Percentiles rank a stretch among this genome's conserved stretches.
Conservation (phyloP, 2,113 vertebrate genomes). For the Anhinga anhinga region DNA sequence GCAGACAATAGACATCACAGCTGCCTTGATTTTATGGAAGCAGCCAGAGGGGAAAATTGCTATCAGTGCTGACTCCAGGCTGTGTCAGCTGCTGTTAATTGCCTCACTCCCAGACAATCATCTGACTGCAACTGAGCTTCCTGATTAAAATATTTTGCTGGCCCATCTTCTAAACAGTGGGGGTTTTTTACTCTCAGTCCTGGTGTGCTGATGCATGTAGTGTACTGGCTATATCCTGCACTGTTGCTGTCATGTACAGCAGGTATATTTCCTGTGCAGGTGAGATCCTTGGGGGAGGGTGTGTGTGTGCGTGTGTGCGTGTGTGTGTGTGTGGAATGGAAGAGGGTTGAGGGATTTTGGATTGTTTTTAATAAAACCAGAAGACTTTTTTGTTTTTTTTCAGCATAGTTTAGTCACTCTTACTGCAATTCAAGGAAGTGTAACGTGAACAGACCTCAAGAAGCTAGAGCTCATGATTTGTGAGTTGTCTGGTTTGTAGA, state of each 20-base stretch:
- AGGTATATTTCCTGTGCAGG: neutral
- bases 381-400: neutral
- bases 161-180: neutral
- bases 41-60: neutral
- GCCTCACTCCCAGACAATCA: neutral
- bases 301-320: too few species aligned
- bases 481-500: neutral
- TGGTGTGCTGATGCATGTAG: neutral
- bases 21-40: neutral
- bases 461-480: neutral
- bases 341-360: neutral
- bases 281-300: fast-evolving
- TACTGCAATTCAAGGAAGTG: neutral
- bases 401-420: neutral
- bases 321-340: neutral
- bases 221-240: neutral
- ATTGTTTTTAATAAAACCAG: neutral
- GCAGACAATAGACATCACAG: neutral
- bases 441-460: fast-evolving
- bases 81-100: slow-evolving; percentile 25
- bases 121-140: neutral
- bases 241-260: neutral
- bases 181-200: fast-evolving
- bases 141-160: neutral
- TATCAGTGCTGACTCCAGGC: neutral